These are phyloP conservation scores for Aspidiotus rigidus DNA, from an alignment of 2,888 invertebrate genomes.

Conservation along the genomic window DNA sequence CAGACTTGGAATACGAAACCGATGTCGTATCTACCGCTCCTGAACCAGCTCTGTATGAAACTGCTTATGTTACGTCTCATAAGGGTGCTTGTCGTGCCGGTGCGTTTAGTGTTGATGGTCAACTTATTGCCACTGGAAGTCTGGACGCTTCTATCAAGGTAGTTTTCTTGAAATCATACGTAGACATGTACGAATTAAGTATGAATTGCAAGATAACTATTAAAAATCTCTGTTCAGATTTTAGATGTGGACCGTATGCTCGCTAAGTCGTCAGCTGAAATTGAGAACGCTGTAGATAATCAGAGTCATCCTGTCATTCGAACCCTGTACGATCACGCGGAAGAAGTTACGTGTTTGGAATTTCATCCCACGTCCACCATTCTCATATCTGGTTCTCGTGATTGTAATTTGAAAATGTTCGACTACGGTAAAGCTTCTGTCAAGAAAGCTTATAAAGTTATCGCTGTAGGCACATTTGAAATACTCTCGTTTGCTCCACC, in stretches of 20 bases:
- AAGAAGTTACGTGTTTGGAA: conserved; percentile 92
- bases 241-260: conserved; percentile 98
- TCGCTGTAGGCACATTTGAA: conserved; percentile 57
- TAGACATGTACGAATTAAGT: conserved; percentile 23
- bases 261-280: conserved; percentile 91
- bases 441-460: conserved; percentile 92
- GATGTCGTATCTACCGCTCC: conserved; percentile 88
- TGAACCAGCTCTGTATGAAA: conserved; percentile 95
- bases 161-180: conserved; percentile 31
- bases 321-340: conserved; percentile 92
- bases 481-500: neutral
- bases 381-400: conserved; percentile 87
- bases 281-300: conserved; percentile 51
- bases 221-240: conserved; percentile 50
- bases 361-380: conserved; percentile 95
- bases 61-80: conserved; percentile 96
- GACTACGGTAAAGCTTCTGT: conserved; percentile 98
- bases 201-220: neutral
- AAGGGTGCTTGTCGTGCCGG: conserved; percentile 93
- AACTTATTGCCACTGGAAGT: conserved; percentile 93
- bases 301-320: conserved; percentile 97
- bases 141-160: conserved; percentile 97
- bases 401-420: conserved; percentile 90
- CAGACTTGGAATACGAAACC: conserved; percentile 91
- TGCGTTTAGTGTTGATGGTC: conserved; percentile 90